phyloP scores from a whole-genome alignment of 2,113 vertebrate species.

The Chinchilla lanigera region DNA sequence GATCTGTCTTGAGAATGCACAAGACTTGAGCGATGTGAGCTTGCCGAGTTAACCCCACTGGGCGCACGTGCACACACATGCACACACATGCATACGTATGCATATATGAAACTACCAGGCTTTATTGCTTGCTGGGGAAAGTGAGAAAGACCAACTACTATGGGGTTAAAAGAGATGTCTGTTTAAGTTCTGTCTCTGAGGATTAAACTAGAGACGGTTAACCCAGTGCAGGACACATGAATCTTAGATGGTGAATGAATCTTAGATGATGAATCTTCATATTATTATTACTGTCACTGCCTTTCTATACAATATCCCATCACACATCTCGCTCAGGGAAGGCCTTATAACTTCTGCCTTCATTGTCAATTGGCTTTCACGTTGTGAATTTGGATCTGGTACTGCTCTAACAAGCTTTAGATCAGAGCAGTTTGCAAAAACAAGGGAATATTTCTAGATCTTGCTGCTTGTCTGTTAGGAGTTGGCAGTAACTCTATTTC shows the following conservation, averaged over 20 bases:
- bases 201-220: background rate
- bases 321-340: background rate
- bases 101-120: background rate
- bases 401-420: background rate
- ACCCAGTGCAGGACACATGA: background rate
- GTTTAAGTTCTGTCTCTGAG: constrained; percentile 9
- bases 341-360: background rate
- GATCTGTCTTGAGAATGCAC: background rate
- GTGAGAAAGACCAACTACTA: background rate
- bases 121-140: background rate
- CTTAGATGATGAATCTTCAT: background rate
- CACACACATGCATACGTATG: too few relatives aligned
- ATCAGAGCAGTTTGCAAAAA: background rate
- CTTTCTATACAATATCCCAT: background rate
- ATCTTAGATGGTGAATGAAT: background rate
- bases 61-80: accelerated
- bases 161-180: background rate
- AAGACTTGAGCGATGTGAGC: background rate
- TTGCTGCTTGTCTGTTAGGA: background rate
- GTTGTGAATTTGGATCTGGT: background rate
- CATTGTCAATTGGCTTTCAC: background rate
- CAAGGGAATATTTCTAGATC: background rate
- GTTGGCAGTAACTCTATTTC: background rate
- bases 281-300: background rate
- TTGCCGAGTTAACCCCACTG: background rate